These are phyloP conservation scores for Chamaetylas fuelleborni DNA, from an alignment of 2,113 vertebrate genomes.

Conservation along the genomic window DNA sequence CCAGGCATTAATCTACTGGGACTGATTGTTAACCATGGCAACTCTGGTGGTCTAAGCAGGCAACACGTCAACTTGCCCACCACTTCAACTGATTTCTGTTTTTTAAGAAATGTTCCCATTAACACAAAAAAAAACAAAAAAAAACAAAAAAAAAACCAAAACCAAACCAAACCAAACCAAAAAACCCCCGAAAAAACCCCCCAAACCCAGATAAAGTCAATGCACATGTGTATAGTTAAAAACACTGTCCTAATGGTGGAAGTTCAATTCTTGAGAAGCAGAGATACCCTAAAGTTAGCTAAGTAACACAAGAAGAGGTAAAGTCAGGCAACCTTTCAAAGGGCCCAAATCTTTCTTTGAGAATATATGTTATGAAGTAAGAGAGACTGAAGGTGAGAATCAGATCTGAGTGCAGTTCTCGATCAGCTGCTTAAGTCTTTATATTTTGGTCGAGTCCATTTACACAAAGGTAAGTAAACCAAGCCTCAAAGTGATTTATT, in stretches of 20 bases:
- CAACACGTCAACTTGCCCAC: not conserved
- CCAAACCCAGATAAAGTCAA: not conserved
- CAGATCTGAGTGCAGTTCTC: not conserved
- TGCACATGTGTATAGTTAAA: not conserved
- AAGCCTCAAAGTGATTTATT: conserved; percentile 10
- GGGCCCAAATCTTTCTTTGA: not conserved
- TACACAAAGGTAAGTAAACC: not conserved
- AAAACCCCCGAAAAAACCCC: too few species aligned
- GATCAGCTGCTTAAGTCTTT: not conserved
- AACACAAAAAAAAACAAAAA: not conserved
- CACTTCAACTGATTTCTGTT: not conserved
- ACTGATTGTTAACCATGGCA: not conserved
- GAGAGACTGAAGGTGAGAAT: not conserved
- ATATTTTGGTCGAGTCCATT: not conserved
- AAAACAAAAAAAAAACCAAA: not conserved
- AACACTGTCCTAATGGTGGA: not conserved
- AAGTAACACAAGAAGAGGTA: not conserved
- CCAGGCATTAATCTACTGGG: not conserved
- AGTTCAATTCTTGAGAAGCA: not conserved
- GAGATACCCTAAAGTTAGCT: not conserved
- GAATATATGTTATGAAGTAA: not conserved
- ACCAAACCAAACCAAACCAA: too few species aligned
- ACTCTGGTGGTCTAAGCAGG: not conserved
- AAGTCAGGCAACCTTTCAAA: not conserved
- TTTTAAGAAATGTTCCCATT: not conserved